Evolutionary conservation across 2,888 invertebrate genomes (phyloP).

Genomic region (Rhagonycha fulva): DNA sequence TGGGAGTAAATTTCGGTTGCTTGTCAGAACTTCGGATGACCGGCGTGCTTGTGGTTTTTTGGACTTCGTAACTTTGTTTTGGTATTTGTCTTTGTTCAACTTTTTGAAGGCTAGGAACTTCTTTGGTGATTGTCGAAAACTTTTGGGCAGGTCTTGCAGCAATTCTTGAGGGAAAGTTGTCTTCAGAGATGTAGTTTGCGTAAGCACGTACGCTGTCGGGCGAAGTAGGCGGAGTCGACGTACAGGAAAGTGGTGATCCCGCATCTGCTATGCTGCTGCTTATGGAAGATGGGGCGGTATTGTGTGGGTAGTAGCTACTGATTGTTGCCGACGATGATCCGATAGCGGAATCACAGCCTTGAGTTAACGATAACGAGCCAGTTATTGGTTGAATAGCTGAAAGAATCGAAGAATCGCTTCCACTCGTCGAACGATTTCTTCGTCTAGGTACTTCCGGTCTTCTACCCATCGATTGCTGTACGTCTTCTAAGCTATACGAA

Average conservation of each 20-base stretch:
- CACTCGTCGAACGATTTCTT: slow-evolving; percentile 56
- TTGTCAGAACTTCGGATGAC: slow-evolving; percentile 25
- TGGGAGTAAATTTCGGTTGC: slow-evolving; percentile 57
- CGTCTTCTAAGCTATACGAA: slow-evolving; percentile 41
- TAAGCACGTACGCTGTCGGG: slow-evolving; percentile 60
- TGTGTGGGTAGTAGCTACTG: slow-evolving; percentile 56
- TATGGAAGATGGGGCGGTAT: slow-evolving; percentile 52
- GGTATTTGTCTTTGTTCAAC: slow-evolving; percentile 40
- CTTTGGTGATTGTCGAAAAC: slow-evolving; percentile 44
- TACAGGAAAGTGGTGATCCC: slow-evolving; percentile 62
- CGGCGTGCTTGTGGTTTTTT: slow-evolving; percentile 41
- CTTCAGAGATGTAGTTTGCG: slow-evolving; percentile 61
- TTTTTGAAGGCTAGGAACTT: slow-evolving; percentile 56
- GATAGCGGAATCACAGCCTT: slow-evolving; percentile 65
- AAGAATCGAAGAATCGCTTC: slow-evolving; percentile 57
- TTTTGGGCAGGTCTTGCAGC: slow-evolving; percentile 20
- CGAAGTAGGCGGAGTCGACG: slow-evolving; percentile 63
- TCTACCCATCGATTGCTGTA: slow-evolving; percentile 51
- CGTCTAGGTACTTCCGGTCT: slow-evolving; percentile 51
- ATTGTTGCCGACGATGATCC: slow-evolving; percentile 66
- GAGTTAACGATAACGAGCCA: slow-evolving; percentile 51
- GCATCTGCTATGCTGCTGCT: slow-evolving; percentile 50
- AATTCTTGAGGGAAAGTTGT: slow-evolving; percentile 4
- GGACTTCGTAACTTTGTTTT: slow-evolving; percentile 32
- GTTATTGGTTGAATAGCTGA: slow-evolving; percentile 52